phyloP scores from a whole-genome alignment of 2,113 vertebrate genomes.

The Anguilla japonica region DNA sequence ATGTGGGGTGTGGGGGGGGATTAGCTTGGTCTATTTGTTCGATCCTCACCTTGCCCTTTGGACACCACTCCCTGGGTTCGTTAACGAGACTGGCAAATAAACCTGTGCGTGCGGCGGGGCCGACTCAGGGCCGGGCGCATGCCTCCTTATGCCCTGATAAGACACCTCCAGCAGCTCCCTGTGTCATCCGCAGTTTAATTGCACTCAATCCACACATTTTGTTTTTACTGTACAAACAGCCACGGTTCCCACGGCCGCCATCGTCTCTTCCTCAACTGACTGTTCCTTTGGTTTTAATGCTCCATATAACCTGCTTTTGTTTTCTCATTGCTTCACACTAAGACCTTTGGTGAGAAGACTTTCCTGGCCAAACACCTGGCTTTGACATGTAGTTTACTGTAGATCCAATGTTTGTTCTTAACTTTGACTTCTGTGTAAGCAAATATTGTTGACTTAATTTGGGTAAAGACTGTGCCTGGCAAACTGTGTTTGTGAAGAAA shows the following conservation, averaged over 20 bases:
- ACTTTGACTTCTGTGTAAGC: too few relatives aligned
- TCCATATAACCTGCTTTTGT: not conserved
- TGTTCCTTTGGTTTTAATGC: not conserved
- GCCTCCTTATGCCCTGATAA: not conserved
- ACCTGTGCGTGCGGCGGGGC: not conserved
- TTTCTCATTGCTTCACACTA: not conserved
- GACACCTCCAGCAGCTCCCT: not conserved
- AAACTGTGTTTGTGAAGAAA: not conserved
- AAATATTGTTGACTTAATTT: not conserved
- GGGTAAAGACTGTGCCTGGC: not conserved
- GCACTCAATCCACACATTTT: not conserved
- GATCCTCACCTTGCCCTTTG: slow-evolving; percentile 13
- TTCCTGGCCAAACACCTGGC: not conserved
- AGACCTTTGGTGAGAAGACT: not conserved
- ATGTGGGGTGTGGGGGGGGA: not conserved
- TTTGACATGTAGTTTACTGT: not conserved
- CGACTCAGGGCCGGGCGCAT: not conserved
- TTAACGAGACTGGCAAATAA: slow-evolving; percentile 24
- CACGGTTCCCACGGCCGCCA: not conserved
- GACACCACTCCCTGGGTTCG: slow-evolving; percentile 21
- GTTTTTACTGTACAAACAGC: not conserved
- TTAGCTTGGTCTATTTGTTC: not conserved
- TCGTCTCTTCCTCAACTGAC: not conserved
- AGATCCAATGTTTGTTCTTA: not conserved
- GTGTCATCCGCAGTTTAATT: not conserved